These are phyloP conservation scores for Agrilus mali DNA, from an alignment of 2,888 invertebrate genomes.

Conservation along the genomic window DNA sequence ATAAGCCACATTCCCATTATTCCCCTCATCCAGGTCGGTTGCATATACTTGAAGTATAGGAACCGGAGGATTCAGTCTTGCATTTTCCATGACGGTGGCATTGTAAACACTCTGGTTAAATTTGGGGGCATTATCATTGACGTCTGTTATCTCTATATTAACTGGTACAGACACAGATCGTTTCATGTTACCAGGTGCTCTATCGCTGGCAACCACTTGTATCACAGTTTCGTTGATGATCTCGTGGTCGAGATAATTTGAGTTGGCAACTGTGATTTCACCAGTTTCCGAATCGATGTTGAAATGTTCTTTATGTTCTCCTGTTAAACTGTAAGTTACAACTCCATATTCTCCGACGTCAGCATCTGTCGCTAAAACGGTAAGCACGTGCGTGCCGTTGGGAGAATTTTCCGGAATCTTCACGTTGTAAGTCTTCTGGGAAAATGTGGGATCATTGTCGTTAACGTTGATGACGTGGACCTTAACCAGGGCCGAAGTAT, in stretches of 20 bases:
- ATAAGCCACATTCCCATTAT: constrained; percentile 66
- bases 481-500: constrained; percentile 61
- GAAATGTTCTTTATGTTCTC: constrained; percentile 63
- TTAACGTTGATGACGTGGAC: constrained; percentile 75
- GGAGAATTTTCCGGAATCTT: constrained; percentile 65
- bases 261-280: constrained; percentile 59
- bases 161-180: constrained; percentile 67
- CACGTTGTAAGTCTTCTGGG: constrained; percentile 52
- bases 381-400: constrained; percentile 56
- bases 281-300: constrained; percentile 59
- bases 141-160: constrained; percentile 63
- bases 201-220: constrained; percentile 70
- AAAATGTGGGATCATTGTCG: constrained; percentile 75
- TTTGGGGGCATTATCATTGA: constrained; percentile 80
- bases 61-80: constrained; percentile 66
- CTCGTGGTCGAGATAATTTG: constrained; percentile 69
- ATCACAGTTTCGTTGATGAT: constrained; percentile 54
- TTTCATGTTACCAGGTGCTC: constrained; percentile 55
- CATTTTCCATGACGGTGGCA: constrained; percentile 72
- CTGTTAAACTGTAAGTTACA: constrained; percentile 64
- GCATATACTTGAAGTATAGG: constrained; percentile 73
- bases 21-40: constrained; percentile 66
- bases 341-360: constrained; percentile 71
- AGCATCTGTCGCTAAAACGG: constrained; percentile 62
- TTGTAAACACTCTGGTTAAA: constrained; percentile 68